phyloP scores from a whole-genome alignment of 37 sponge, comb jelly and placozoan species.

The Axinella damicornis region DNA sequence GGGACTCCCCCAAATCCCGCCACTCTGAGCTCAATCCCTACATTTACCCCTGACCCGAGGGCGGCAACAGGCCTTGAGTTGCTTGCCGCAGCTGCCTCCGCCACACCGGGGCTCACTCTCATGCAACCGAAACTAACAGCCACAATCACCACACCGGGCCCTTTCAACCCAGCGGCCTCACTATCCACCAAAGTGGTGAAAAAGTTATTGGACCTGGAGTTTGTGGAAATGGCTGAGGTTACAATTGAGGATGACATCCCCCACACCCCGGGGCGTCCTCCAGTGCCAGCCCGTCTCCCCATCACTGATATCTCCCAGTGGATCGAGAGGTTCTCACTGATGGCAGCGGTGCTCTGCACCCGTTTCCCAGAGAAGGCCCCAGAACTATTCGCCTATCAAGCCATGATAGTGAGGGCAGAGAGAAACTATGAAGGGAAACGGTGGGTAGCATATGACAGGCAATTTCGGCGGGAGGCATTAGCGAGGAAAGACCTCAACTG shows the following conservation, averaged over 20 bases:
- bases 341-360: slow-evolving; percentile 29
- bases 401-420: neutral
- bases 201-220: slow-evolving; percentile 1
- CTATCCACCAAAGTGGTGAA: neutral
- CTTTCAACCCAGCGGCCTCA: too few species aligned
- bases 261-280: neutral
- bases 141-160: too few species aligned
- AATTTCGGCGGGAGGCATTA: slow-evolving; percentile 19
- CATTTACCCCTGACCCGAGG: too few species aligned
- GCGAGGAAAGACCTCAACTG: slow-evolving; percentile 16
- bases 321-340: slow-evolving; percentile 26
- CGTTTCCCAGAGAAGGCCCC: slow-evolving; percentile 46
- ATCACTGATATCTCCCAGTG: slow-evolving; percentile 20
- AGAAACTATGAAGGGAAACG: slow-evolving; percentile 2
- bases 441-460: slow-evolving; percentile 26
- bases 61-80: too few species aligned
- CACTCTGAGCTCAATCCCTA: too few species aligned
- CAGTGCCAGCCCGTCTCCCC: slow-evolving; percentile 6
- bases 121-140: too few species aligned
- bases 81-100: too few species aligned
- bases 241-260: neutral
- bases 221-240: neutral
- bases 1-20: too few species aligned
- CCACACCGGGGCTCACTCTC: too few species aligned
- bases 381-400: slow-evolving; percentile 25